A percentile compares a stretch with the other conserved stretches of the same genome.
These are phyloP conservation scores for Rhynchomys soricoides DNA, from an alignment of 2,113 vertebrate genomes.

Conservation along the genomic window DNA sequence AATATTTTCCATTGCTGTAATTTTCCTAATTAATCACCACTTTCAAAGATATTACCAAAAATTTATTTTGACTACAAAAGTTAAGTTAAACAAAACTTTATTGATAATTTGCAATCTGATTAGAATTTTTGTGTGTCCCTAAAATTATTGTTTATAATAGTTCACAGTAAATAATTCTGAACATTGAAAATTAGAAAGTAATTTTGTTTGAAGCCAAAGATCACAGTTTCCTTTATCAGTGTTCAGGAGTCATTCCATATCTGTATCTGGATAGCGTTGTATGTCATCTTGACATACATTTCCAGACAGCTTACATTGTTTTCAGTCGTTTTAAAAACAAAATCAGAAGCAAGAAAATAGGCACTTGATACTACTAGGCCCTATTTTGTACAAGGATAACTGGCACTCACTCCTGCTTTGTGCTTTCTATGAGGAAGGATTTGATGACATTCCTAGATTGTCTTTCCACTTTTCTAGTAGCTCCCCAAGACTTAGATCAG, in stretches of 20 bases:
- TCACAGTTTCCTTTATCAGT: neutral
- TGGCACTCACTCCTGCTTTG: neutral
- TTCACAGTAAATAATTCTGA: neutral
- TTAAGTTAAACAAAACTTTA: neutral
- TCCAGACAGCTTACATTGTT: neutral
- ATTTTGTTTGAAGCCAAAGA: neutral
- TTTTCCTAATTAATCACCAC: neutral
- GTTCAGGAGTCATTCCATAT: neutral
- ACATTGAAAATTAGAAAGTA: slow-evolving; percentile 38
- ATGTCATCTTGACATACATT: neutral
- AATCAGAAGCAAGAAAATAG: slow-evolving; percentile 4
- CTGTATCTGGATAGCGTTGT: neutral
- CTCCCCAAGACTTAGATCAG: neutral
- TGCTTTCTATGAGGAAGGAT: neutral
- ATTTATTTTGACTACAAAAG: neutral
- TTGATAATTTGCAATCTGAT: neutral
- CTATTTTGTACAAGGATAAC: neutral
- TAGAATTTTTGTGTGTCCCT: neutral
- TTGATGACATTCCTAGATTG: slow-evolving; percentile 2
- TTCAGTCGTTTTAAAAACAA: neutral
- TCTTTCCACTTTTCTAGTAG: slow-evolving; percentile 19
- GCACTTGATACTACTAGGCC: neutral
- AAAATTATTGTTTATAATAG: neutral
- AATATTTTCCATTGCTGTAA: neutral
- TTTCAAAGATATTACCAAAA: neutral